phyloP scores from a whole-genome alignment of 1,140 invertebrate species.

The Microplitis demolitor region DNA sequence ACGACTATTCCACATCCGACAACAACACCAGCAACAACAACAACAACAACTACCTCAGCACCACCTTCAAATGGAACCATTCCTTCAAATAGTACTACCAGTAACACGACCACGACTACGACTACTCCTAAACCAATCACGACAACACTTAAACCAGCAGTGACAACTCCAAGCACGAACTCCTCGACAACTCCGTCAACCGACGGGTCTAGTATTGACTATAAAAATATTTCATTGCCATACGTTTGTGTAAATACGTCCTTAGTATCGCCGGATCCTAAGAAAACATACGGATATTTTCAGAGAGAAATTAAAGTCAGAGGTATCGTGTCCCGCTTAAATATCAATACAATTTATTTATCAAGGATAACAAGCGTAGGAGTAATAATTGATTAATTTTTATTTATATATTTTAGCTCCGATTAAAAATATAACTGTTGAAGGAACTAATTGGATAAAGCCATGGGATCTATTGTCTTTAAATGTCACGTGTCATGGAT shows the following conservation, averaged over 20 bases:
- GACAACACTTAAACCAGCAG: constrained; percentile 29
- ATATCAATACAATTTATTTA: not conserved
- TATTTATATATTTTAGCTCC: constrained; percentile 65
- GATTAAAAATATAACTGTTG: constrained; percentile 68
- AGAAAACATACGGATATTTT: constrained; percentile 77
- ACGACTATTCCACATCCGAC: constrained; percentile 65
- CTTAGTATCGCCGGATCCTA: constrained; percentile 66
- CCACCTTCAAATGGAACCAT: constrained; percentile 38
- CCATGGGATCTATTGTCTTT: constrained; percentile 77
- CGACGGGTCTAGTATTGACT: not conserved
- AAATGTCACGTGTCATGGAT: constrained; percentile 73
- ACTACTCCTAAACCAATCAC: constrained; percentile 32
- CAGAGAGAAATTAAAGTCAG: constrained; percentile 65
- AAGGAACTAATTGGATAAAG: constrained; percentile 79
- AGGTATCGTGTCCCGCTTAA: constrained; percentile 56
- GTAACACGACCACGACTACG: constrained; percentile 14
- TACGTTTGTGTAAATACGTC: constrained; percentile 68
- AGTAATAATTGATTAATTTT: constrained; percentile 6
- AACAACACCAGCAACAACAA: constrained; percentile 37
- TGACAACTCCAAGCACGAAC: constrained; percentile 31
- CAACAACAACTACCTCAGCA: constrained; percentile 31
- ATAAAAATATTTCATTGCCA: constrained; percentile 48
- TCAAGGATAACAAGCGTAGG: too few species aligned
- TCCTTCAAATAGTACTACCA: constrained; percentile 7
- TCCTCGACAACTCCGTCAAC: constrained; percentile 29